Conservation (phyloP, 2,888 invertebrate species). For the Caenorhabditis sp. region DNA sequence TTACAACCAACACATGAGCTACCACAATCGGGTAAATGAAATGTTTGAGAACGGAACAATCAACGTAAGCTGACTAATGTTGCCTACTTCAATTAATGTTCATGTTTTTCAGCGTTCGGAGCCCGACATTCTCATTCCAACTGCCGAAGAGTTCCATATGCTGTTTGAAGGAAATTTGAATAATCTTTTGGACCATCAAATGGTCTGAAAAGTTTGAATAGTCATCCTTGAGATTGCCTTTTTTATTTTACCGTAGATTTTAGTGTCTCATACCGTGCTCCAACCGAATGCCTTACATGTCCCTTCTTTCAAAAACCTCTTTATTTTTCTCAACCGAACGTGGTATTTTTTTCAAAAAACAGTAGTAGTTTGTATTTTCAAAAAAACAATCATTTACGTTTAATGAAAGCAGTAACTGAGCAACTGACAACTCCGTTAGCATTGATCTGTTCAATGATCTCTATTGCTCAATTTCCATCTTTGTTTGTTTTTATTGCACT, state of each 20-base stretch:
- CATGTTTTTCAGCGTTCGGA: conserved; percentile 34
- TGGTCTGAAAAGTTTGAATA: conserved; percentile 12
- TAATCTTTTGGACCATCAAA: background rate
- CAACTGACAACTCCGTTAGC: conserved; percentile 3
- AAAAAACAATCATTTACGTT: too few relatives aligned
- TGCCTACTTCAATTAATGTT: background rate
- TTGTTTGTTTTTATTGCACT: background rate
- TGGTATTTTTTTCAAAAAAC: background rate
- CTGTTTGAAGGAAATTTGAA: conserved; percentile 29
- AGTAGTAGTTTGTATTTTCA: too few relatives aligned
- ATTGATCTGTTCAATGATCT: conserved; percentile 24
- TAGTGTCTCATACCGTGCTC: too few relatives aligned
- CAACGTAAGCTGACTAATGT: conserved; percentile 2
- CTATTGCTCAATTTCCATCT: background rate
- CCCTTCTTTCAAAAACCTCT: too few relatives aligned
- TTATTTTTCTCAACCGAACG: conserved; percentile 9
- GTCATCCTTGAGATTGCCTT: too few relatives aligned
- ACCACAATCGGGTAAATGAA: conserved; percentile 76
- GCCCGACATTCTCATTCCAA: conserved; percentile 56
- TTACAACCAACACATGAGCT: conserved; percentile 77
- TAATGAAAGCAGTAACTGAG: background rate
- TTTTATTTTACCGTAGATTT: too few relatives aligned
- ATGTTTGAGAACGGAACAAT: conserved; percentile 63
- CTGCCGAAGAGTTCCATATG: conserved; percentile 48
- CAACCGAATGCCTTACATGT: too few relatives aligned